Percentiles rank a stretch among this genome's conserved stretches.
Evolutionary conservation across 2,113 vertebrate genomes (phyloP).

Genomic region (Lichenostomus cassidix): DNA sequence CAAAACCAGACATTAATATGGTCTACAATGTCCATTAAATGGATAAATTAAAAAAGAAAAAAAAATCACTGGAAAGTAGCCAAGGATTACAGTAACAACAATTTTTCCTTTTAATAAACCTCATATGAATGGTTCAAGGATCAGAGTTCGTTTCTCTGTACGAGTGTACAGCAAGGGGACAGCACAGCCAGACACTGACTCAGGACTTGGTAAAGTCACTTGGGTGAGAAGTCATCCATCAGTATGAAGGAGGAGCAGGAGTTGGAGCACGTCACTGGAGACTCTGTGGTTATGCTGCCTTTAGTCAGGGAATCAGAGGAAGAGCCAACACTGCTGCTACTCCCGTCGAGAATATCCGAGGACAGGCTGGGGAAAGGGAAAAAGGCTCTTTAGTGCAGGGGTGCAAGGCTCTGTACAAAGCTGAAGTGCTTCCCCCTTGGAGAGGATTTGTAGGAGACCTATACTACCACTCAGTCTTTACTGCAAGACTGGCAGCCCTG

Average conservation of each 20-base stretch:
- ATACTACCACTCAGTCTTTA: conserved; percentile 68
- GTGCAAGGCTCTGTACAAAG: neutral
- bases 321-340: conserved; percentile 87
- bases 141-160: conserved; percentile 65
- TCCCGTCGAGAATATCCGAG: conserved; percentile 89
- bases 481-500: conserved; percentile 57
- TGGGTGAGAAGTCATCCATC: conserved; percentile 90
- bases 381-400: conserved; percentile 21
- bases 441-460: conserved; percentile 48
- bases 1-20: conserved; percentile 58
- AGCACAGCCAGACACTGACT: conserved; percentile 61
- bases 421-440: rapidly evolving
- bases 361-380: conserved; percentile 79
- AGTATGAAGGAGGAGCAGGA: conserved; percentile 80
- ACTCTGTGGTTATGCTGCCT: conserved; percentile 87
- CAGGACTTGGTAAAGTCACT: conserved; percentile 79
- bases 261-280: conserved; percentile 86
- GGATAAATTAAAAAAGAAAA: conserved; percentile 1
- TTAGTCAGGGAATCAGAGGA: conserved; percentile 89
- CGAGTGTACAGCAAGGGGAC: conserved; percentile 43
- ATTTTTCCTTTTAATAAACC: conserved; percentile 59
- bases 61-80: conserved; percentile 60
- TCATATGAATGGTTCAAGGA: conserved; percentile 51
- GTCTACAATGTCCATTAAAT: conserved; percentile 51
- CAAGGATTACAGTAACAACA: conserved; percentile 44